phyloP scores from a whole-genome alignment of 2,113 vertebrate genomes.

The Peromyscus polionotus region DNA sequence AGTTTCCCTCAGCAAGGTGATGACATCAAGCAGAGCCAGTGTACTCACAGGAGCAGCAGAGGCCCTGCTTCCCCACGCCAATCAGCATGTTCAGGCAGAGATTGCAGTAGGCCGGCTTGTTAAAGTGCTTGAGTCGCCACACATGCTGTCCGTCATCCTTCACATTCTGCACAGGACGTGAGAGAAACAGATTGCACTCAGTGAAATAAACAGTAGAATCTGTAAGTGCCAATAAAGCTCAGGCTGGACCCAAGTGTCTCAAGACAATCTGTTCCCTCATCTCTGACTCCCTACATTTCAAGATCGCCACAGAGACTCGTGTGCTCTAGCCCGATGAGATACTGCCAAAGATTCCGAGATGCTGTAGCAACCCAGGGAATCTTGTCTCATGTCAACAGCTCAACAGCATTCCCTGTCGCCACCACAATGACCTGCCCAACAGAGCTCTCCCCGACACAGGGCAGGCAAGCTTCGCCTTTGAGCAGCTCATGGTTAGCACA shows the following conservation, averaged over 20 bases:
- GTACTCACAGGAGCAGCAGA: conserved; percentile 96
- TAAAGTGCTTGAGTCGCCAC: conserved; percentile 98
- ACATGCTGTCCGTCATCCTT: conserved; percentile 97
- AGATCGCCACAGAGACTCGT: conserved; percentile 78
- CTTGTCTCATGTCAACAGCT: not conserved
- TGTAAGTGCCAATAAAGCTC: conserved; percentile 83
- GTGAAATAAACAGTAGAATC: conserved; percentile 85
- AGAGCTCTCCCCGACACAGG: not conserved
- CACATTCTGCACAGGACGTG: conserved; percentile 91
- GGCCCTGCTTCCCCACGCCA: conserved; percentile 96
- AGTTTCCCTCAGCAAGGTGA: not conserved
- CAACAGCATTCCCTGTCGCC: not conserved
- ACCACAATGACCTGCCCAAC: not conserved
- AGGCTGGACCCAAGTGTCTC: conserved; percentile 80
- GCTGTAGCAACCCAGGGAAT: conserved; percentile 25
- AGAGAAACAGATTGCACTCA: conserved; percentile 86
- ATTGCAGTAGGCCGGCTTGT: conserved; percentile 98
- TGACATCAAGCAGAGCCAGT: not conserved
- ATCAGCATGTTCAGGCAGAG: conserved; percentile 98
- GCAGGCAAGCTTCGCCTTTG: not conserved
- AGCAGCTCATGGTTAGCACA: not conserved
- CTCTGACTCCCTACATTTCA: conserved; percentile 77
- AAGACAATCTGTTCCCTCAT: conserved; percentile 88
- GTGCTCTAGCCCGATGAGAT: conserved; percentile 32
- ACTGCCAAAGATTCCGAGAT: not conserved